Evolutionary conservation across 2,888 invertebrate genomes (phyloP).

Genomic region (Pseudeuparius sepicola): DNA sequence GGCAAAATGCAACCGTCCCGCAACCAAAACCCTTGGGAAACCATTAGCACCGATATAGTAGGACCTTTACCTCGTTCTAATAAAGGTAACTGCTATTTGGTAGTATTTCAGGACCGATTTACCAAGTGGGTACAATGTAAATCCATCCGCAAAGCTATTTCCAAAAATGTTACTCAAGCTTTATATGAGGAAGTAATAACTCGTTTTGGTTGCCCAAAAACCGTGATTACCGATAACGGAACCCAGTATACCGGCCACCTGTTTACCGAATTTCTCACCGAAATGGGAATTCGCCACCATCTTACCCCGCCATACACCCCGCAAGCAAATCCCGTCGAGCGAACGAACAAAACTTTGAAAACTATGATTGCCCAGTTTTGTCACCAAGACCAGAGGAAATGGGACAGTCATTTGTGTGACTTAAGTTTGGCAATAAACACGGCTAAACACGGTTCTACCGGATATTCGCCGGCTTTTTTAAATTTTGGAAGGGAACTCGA

Average conservation of each 20-base stretch:
- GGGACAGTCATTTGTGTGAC: no score
- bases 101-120: constrained; percentile 19
- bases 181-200: constrained; percentile 11
- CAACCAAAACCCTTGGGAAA: constrained; percentile 9
- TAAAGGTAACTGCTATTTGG: constrained; percentile 14
- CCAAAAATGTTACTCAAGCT: constrained; percentile 8
- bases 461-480: no score
- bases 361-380: constrained; percentile 31
- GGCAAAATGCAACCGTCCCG: constrained; percentile 20
- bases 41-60: constrained; percentile 10
- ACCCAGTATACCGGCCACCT: no score
- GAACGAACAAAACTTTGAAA: constrained; percentile 26
- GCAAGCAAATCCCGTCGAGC: no score
- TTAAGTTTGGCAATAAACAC: no score
- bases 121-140: constrained; percentile 18
- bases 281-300: constrained; percentile 18
- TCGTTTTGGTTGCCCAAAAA: constrained; percentile 13
- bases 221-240: no score
- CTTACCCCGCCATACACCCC: constrained; percentile 25
- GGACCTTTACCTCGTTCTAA: constrained; percentile 11
- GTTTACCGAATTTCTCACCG: no score
- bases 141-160: constrained; percentile 16
- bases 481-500: no score
- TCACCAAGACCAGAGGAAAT: constrained; percentile 24
- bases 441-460: no score